Percentiles rank a stretch among this genome's conserved stretches.
Conservation (phyloP, 2,113 vertebrate species). For the Gracilinanus agilis region DNA sequence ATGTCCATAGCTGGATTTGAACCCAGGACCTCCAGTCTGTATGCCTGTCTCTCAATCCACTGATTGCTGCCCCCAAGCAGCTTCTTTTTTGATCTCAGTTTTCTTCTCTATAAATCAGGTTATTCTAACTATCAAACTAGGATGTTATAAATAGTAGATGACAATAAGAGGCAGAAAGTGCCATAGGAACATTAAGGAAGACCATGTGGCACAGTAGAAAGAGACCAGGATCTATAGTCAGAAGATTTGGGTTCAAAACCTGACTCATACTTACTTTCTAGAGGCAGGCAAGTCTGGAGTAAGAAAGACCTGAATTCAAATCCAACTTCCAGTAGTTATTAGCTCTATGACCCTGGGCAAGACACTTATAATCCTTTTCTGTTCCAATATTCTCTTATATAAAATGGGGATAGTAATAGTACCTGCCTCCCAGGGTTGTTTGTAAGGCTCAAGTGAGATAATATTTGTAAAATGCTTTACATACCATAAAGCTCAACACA, state of each 20-base stretch:
- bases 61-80: too few relatives aligned
- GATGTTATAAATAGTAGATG: neutral
- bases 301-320: neutral
- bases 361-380: neutral
- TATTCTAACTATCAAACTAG: neutral
- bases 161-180: neutral
- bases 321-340: neutral
- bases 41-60: too few relatives aligned
- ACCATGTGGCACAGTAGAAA: neutral
- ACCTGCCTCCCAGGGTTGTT: neutral
- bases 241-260: too few relatives aligned
- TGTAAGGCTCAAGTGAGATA: neutral
- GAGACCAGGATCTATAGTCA: neutral
- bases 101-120: neutral
- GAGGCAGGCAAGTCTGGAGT: neutral
- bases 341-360: neutral
- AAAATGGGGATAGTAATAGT: neutral
- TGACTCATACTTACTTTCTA: too few relatives aligned
- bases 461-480: neutral
- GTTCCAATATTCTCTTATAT: neutral
- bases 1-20: too few relatives aligned
- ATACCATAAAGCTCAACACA: neutral
- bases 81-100: too few relatives aligned
- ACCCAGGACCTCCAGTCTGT: too few relatives aligned
- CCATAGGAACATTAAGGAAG: neutral